phyloP scores from a whole-genome alignment of 2,888 invertebrate genomes.

The Hoplodrina ambigua region DNA sequence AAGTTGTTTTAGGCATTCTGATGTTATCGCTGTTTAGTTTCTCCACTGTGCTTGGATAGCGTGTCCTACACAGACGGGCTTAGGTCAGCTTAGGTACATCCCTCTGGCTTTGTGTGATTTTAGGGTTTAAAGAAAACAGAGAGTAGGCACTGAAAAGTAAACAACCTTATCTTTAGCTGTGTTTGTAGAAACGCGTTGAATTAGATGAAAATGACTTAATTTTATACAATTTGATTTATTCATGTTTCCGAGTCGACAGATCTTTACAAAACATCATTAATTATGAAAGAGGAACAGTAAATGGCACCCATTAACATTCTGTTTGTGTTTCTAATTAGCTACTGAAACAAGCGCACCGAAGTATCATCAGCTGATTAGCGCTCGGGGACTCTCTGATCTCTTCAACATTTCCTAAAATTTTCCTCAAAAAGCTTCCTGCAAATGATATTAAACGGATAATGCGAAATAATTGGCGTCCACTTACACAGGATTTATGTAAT shows the following conservation, averaged over 20 bases:
- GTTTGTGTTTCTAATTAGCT: conserved; percentile 20
- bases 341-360: conserved; percentile 11
- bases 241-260: neutral
- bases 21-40: neutral
- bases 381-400: conserved; percentile 29
- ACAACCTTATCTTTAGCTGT: neutral
- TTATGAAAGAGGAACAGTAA: neutral
- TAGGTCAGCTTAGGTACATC: neutral
- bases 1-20: neutral
- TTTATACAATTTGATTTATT: neutral
- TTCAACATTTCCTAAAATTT: conserved; percentile 36
- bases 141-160: neutral
- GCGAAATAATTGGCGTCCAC: conserved; percentile 61
- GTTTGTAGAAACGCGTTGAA: neutral
- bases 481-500: conserved; percentile 65
- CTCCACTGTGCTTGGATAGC: neutral
- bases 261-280: neutral
- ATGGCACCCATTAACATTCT: conserved; percentile 13
- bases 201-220: neutral
- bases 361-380: conserved; percentile 11
- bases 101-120: neutral
- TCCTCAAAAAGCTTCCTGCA: conserved; percentile 27
- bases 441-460: conserved; percentile 58
- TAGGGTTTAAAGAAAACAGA: neutral
- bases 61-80: neutral